A percentile compares a stretch with the other conserved stretches of the same genome.
Conservation (phyloP, 2,797 vertebrate genomes). For the Anniella stebbinsi region DNA sequence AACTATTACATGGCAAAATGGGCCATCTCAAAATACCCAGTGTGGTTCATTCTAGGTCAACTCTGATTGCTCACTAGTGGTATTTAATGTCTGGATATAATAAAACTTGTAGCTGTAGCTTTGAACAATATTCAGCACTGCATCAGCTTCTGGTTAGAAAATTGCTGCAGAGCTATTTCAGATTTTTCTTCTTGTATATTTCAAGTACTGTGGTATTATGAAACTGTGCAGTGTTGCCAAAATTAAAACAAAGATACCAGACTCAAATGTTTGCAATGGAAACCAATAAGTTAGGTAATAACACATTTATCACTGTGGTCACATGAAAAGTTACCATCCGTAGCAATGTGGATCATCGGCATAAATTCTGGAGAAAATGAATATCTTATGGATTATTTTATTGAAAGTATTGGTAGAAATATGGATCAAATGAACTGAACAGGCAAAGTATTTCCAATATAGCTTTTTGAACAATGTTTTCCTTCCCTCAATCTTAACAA, state of each 20-base stretch:
- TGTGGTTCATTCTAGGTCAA: slow-evolving; percentile 50
- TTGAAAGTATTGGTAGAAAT: neutral
- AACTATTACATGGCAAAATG: neutral
- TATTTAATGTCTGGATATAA: slow-evolving; percentile 1
- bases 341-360: neutral
- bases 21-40: neutral
- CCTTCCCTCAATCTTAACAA: neutral
- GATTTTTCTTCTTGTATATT: neutral
- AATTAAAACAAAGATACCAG: slow-evolving; percentile 30
- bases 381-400: neutral
- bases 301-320: neutral
- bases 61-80: slow-evolving; percentile 22
- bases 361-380: neutral
- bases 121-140: slow-evolving; percentile 32
- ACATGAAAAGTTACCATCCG: slow-evolving; percentile 4
- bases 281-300: neutral
- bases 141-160: slow-evolving; percentile 30
- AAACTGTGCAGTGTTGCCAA: slow-evolving; percentile 21
- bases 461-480: neutral
- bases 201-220: neutral
- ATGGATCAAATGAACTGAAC: neutral
- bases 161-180: slow-evolving; percentile 13
- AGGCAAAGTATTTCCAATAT: neutral
- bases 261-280: slow-evolving; percentile 21
- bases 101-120: neutral